These are phyloP conservation scores for Catharus ustulatus DNA, from an alignment of 2,797 vertebrate species.

Conservation along the genomic window DNA sequence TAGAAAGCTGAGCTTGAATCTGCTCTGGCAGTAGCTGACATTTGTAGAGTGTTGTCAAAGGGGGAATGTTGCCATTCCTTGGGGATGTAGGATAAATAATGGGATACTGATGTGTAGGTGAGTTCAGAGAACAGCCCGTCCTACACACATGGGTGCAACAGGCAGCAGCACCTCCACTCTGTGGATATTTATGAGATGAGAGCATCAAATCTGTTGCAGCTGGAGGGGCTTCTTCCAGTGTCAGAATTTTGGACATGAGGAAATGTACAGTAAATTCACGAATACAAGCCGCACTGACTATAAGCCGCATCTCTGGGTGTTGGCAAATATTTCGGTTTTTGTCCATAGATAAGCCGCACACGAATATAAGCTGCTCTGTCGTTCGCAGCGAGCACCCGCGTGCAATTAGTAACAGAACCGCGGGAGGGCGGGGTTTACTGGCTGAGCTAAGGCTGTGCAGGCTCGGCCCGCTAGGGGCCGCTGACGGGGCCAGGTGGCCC, in stretches of 20 bases:
- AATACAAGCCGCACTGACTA: too few species aligned
- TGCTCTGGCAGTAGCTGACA: neutral
- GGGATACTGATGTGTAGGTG: neutral
- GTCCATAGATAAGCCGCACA: too few species aligned
- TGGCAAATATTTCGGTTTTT: too few species aligned
- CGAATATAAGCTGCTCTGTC: too few species aligned
- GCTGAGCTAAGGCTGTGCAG: too few species aligned
- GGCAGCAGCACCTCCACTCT: neutral
- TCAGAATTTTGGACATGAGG: neutral
- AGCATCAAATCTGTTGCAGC: neutral
- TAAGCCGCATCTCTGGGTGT: too few species aligned
- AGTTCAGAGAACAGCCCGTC: neutral
- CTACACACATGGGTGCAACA: fast-evolving
- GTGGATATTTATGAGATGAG: neutral
- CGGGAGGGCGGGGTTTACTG: too few species aligned
- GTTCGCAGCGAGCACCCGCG: too few species aligned
- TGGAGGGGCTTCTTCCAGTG: neutral
- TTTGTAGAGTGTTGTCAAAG: neutral
- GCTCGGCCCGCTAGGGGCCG: too few species aligned
- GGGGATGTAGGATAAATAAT: neutral
- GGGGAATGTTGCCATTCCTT: neutral
- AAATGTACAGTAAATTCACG: too few species aligned
- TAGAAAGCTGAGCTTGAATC: neutral
- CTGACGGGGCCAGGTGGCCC: too few species aligned
- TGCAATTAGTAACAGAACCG: too few species aligned